Conservation (phyloP, 2,113 vertebrate species). For the Athene cunicularia region DNA sequence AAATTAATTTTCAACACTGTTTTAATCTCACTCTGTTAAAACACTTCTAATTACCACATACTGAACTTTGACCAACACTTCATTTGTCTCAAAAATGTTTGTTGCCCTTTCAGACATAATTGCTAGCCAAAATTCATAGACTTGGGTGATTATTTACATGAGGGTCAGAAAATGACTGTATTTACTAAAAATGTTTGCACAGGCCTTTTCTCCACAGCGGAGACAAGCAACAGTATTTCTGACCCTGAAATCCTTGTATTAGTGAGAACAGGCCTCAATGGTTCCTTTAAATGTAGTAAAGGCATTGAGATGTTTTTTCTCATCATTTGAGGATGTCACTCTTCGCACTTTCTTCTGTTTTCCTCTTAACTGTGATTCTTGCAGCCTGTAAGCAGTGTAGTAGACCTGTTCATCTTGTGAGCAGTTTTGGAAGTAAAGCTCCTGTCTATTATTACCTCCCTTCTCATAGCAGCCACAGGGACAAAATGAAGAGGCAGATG, state of each 20-base stretch:
- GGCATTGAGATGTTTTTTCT: background rate
- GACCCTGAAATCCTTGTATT: background rate
- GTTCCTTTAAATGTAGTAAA: background rate
- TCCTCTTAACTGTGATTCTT: background rate
- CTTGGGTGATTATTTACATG: background rate
- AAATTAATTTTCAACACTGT: background rate
- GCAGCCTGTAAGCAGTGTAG: background rate
- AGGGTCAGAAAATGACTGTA: background rate
- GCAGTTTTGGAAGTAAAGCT: background rate
- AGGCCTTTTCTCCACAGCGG: background rate
- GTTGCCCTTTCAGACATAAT: background rate
- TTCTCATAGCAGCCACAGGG: background rate
- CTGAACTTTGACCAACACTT: background rate
- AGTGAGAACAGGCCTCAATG: background rate
- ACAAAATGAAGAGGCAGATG: background rate
- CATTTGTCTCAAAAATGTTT: background rate
- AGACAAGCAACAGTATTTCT: background rate
- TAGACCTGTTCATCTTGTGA: background rate
- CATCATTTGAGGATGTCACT: background rate
- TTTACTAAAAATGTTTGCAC: background rate
- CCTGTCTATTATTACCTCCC: background rate
- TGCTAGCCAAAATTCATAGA: background rate
- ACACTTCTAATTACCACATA: background rate
- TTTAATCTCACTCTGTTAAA: background rate
- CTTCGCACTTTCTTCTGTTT: background rate